Base-by-base conservation (phyloP, 2,888 invertebrate species). In the Drosophila diplacantha region DNA sequence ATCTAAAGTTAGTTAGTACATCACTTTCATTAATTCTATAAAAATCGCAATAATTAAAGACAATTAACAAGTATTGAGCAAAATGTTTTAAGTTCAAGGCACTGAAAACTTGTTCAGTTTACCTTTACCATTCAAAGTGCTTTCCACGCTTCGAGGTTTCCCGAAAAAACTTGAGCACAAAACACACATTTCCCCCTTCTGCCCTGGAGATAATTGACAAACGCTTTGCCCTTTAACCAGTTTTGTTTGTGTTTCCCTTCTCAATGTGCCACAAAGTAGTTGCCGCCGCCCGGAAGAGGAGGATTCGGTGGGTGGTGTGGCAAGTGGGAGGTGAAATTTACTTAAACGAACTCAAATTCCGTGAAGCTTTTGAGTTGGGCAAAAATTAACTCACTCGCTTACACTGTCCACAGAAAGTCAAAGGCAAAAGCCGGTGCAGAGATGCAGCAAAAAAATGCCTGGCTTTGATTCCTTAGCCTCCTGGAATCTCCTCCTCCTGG, bases 331-430 rank as follows among this genome's bases (percentile, higher is more conserved):
- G 26, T 43, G 43, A 61, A 61, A 62, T 32, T 63, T 61, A 62
- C 60, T 62, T 62, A 43, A 62, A 43, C 60, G 68, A 58, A 52
- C 51, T 68, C 22, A 47, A 61, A 71, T 55, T 59, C 58, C 65
- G 54, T 50, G 35, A 26, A 22, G 38, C 20, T 22, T 20, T 26
- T 41, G 44, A 57, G 29, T 46, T 52, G 65, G 35, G 32, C 52
- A 60, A 61, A 66, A 78, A 74, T 77, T 69, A 74, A 72, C 65
- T 60, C 59, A 47, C 50, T 72, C 55, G 49, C 57, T 64, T 62
- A 57, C 44, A 24, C 43, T 51, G 63, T 35, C 63, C 43, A 61
- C 35, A 62, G 41, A 32, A 46, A 67, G 24, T 22, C 39, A 53
- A 60, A 57, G 55, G 49, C 43, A 29, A 53, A 50, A 62, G 34